These are phyloP conservation scores for Pseudomyrmex sp. DNA, from an alignment of 1,140 invertebrate species.

Conservation along the genomic window DNA sequence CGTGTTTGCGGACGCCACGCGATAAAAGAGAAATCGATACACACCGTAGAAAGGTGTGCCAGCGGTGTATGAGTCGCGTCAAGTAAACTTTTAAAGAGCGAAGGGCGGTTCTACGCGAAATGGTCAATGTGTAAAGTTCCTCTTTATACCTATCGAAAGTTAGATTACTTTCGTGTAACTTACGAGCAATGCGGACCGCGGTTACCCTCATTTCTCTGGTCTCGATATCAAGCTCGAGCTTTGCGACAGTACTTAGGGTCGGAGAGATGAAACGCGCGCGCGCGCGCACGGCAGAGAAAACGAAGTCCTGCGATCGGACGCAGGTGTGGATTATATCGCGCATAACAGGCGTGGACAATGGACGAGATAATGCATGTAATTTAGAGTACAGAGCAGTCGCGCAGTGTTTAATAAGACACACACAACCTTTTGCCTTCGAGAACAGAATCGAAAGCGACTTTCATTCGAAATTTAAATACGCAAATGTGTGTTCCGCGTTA, in stretches of 20 bases:
- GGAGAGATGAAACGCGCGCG: background rate
- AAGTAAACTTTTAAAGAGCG: constrained; percentile 30
- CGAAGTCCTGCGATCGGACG: constrained; percentile 20
- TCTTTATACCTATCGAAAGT: constrained; percentile 66
- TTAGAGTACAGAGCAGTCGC: background rate
- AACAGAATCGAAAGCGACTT: background rate
- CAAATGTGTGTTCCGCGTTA: too few species aligned
- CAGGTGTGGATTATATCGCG: constrained; percentile 33
- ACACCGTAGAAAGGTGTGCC: constrained; percentile 5
- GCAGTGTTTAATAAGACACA: background rate
- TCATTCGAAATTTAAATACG: too few species aligned
- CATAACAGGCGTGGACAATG: background rate
- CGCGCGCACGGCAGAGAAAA: constrained; percentile 3
- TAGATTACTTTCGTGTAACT: constrained; percentile 68
- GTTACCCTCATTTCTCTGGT: constrained; percentile 13
- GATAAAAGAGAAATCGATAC: constrained; percentile 70
- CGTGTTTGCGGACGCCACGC: constrained; percentile 39
- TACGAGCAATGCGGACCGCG: constrained; percentile 38
- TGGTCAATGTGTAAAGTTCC: constrained; percentile 60
- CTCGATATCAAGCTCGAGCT: constrained; percentile 38
- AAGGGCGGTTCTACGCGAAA: constrained; percentile 43
- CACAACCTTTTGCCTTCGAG: too few species aligned
- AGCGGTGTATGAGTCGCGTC: constrained; percentile 12
- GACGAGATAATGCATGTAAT: constrained; percentile 24
- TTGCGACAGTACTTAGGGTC: constrained; percentile 34